Base-by-base conservation (phyloP, 2,797 vertebrate genomes). In the Anisognathus igniventris region DNA sequence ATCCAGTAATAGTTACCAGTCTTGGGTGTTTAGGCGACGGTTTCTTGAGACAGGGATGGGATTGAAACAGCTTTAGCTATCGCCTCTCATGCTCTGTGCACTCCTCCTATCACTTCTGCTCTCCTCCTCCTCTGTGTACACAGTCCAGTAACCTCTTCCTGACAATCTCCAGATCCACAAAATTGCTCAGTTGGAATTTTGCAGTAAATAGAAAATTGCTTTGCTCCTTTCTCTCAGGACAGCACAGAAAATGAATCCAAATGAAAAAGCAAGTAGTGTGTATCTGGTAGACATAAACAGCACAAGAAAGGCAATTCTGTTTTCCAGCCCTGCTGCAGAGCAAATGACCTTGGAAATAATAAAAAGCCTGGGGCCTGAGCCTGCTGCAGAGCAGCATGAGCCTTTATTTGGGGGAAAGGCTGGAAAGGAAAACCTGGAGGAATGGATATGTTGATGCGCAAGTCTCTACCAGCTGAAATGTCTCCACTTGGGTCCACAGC, bases 181-280 rank as follows among this genome's bases (percentile, higher is more conserved):
- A 95, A 93, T 94, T 91, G 96, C 94, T 96, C 95, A 88, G 95
- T 92, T 93, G 88, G 95, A 97, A 97, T 92, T 94, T 92, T 89
- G 86, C 90, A 97, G 96, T 95, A 97, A 96, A 96, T 96, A 97
- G 97, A 97, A 97, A 97, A 97, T 97, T 97, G 97, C 96, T 95
- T 94, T 75, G 30, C 81, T 96, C 92, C 76, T 95, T 91, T 98
- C 96, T 96, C 95, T 95, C 77, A 96, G 95, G 97, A 97, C 96
- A 96, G 95, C 90, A 86, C 90, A 78, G 95, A 96, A 97, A 97
- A 98, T 82, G 85, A 96, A 95, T 96, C 97, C 96, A 97, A 97
- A 97, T 96, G 97, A 95, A 97, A 95, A 97, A 95, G 93, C 94
- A 96, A 96, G 95, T 77, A 96, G 95, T 86, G 79, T 89, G 87